These are phyloP conservation scores for Ellobius talpinus DNA, from an alignment of 2,113 vertebrate species.

Conservation along the genomic window DNA sequence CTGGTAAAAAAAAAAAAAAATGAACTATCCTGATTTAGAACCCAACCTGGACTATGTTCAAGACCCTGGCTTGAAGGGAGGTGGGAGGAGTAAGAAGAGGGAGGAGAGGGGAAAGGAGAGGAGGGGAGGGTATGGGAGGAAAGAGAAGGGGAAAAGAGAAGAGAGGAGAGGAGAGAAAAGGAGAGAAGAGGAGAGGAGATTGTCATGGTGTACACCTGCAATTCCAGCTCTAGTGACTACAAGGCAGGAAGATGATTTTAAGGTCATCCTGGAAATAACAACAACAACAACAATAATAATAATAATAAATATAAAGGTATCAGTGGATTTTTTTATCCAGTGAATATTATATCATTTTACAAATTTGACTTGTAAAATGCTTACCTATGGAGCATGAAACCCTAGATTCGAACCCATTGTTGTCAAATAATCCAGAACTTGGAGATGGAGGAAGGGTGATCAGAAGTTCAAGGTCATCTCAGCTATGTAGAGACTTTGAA, in stretches of 20 bases:
- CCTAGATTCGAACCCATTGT: neutral
- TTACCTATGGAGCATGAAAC: neutral
- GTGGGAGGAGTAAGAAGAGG: no score
- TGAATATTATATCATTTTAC: no score
- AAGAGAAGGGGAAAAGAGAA: no score
- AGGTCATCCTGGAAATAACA: neutral
- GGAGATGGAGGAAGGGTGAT: neutral
- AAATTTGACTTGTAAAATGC: neutral
- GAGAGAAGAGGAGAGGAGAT: fast-evolving
- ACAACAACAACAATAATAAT: no score
- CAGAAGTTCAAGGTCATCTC: neutral
- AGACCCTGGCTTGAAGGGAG: no score
- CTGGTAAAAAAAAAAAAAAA: neutral
- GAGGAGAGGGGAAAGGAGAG: no score
- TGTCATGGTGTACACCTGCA: neutral
- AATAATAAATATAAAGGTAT: neutral
- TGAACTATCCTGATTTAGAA: neutral
- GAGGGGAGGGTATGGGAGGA: no score
- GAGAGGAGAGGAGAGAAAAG: no score
- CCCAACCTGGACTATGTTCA: neutral
- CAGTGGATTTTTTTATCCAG: neutral
- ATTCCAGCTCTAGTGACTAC: neutral
- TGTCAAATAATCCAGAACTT: no score
- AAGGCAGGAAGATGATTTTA: neutral
- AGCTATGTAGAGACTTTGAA: neutral